Evolutionary conservation across 2,888 invertebrate species (phyloP), one percentile per base, ranked within the genome.

Genomic region (Orchestes rusci): DNA sequence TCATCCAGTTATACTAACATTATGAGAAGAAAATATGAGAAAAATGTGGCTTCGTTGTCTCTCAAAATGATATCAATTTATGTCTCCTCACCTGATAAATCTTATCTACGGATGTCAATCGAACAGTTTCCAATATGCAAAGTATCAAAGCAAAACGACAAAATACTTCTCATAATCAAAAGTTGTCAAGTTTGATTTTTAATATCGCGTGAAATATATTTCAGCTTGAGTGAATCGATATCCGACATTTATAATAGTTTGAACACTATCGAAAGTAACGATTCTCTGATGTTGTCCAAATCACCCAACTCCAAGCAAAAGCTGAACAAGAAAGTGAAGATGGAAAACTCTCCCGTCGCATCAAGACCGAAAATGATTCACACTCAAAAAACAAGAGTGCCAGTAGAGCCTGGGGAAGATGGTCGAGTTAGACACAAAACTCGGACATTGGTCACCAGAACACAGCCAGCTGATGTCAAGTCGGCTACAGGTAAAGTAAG

Each of bases 331-430:
- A 45, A 41, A 53, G 51, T 51, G 44, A 63, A 54, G 59, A 66
- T 31, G 16, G 55, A 56, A 64, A 67, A 39, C 62, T 67, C 36
- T 8, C n/a, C 50, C 4, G 19, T 47, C 8, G 41, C 72, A 4
- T 71, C 76, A 1, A 72, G 83, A 19, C 83, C 84, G 3, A 80
- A 80, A 59, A 84, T 85, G 84, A 85, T 85, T 55, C 84, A 84
- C 62, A 85, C 85, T 0, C 80, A 82, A 60, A 81, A 79, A 56
- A 73, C 75, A 35, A 66, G 74, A 23, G 71, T 74, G 2, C 67
- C 75, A 0, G 70, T 73, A 1, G 73, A 74, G 39, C 68, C 71
- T 2, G 67, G 66, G 5, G 73, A 73, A 39, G 73, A 73, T 12
- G 72, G 73, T 0, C 74, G 75, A 40, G 55, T 67, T 18, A 53